phyloP scores from a whole-genome alignment of 2,797 vertebrate genomes.

The Sebastes oblongus region DNA sequence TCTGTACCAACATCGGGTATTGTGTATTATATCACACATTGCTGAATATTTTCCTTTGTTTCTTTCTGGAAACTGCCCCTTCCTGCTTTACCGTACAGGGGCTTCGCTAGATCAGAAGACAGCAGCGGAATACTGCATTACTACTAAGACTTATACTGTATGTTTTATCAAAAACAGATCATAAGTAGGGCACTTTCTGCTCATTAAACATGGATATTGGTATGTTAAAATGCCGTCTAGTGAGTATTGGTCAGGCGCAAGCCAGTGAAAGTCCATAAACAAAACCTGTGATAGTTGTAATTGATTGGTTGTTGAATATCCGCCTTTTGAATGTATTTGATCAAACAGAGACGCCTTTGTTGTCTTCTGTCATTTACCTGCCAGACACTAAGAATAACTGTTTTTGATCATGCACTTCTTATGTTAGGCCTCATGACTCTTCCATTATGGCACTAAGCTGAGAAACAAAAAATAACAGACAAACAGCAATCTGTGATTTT shows the following conservation, averaged over 20 bases:
- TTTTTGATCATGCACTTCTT: slow-evolving; percentile 60
- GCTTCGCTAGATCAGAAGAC: slow-evolving; percentile 11
- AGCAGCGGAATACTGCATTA: background rate
- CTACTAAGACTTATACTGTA: background rate
- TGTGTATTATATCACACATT: slow-evolving; percentile 22
- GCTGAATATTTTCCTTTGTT: background rate
- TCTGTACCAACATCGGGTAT: slow-evolving; percentile 21
- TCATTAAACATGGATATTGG: slow-evolving; percentile 22
- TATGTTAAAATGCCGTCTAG: background rate
- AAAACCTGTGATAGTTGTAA: slow-evolving; percentile 32
- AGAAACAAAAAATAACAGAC: slow-evolving; percentile 25
- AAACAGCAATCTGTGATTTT: slow-evolving; percentile 66
- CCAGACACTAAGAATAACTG: slow-evolving; percentile 51
- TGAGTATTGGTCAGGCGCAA: slow-evolving; percentile 11
- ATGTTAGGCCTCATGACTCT: slow-evolving; percentile 36
- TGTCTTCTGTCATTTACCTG: slow-evolving; percentile 64
- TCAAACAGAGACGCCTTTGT: slow-evolving; percentile 54
- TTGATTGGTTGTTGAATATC: slow-evolving; percentile 35
- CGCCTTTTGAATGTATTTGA: slow-evolving; percentile 42
- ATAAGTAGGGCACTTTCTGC: background rate
- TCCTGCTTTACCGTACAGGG: background rate
- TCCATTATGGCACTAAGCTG: slow-evolving; percentile 42
- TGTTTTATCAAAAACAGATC: slow-evolving; percentile 24
- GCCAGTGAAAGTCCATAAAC: slow-evolving; percentile 25
- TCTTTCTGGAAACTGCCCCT: slow-evolving; percentile 18